Base-by-base conservation (phyloP, 2,888 invertebrate genomes). In the Hypomecis punctinalis region DNA sequence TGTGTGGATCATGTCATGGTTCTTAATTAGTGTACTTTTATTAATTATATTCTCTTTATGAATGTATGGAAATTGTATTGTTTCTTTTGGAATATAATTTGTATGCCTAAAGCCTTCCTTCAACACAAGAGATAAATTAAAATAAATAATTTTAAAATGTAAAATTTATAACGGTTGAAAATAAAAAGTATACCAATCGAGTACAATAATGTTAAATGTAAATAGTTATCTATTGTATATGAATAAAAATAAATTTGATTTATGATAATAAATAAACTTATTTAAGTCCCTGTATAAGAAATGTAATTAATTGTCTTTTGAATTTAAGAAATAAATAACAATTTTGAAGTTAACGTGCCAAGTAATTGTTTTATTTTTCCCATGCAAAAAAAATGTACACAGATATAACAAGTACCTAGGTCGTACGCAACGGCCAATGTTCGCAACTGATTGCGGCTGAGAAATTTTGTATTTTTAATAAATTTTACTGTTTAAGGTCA, bases 261-360 rank as follows among this genome's bases (percentile, higher is more conserved):
- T 88, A 84, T 89, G 84, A 86, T 84, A 84, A 86, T 88, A 87
- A 23, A 2, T 83, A 82, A 82, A 79, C 75, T 75, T 79, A 77
- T 74, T 69, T 84, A 83, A 84, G 76, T 75, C 76, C 60, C 79
- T 71, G 70, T 81, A 70, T 81, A 82, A 80, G 77, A 73, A 78
- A 77, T 87, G 83, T 89, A 89, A 89, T 86, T 86, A 89, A 75
- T 79, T 86, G 86, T 89, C 65, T 84, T 71, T 86, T 83, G 75
- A 75, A 78, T 76, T 81, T 84, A 86, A 83, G 61, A 85, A 85
- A 91, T 91, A 92, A 91, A 91, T 83, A 83, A 87, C 81, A 78
- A 86, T 90, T 92, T 92, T 90, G 86, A 92, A 91, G 88, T 91
- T 85, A 91, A 92, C 83, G 92, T 92, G 92, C 92, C 92, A 92